Evolutionary conservation across 2,888 invertebrate species (phyloP), one percentile per base, ranked within the genome.

Genomic region (Gibbula magus): DNA sequence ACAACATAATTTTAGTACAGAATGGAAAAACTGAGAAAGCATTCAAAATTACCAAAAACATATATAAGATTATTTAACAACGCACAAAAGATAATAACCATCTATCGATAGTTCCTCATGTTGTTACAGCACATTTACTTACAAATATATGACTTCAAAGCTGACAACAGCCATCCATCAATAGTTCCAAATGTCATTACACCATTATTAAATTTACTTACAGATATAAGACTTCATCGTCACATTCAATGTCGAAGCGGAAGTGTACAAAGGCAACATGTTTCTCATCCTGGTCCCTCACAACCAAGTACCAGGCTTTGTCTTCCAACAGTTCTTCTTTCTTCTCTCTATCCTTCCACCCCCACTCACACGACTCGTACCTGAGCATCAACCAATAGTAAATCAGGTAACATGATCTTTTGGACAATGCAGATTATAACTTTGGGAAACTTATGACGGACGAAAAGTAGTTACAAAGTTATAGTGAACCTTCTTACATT

Each of bases 241-340:
- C 96, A 91, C 95, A 95, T 91, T 97, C 97, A 93, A 96, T 94
- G 91, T 96, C 97, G 93, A 97, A 97, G 91, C 97, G 94, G 92
- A 96, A 97, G 93, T 97, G 96, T 78, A 95, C 95, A 92, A 96
- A 96, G 1, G 95, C 97, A 77, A 96, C 93, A 0, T 95, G 94
- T 78, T 86, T 87, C 18, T 84, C 80, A 16, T 87, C 86, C 5
- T 80, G 78, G 78, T 91, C 89, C 70, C 87, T 79, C 20, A 89
- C 96, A 81, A 96, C 94, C 51, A 96, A 93, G 92, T 96, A 96
- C 95, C 96, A 95, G 3, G 96, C 96, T 54, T 94, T 93, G 79
- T 95, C 95, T 87, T 96, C 96, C 32, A 94, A 94, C 94, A 96
- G 94, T 93, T 96, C 96, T 82, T 95, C 95, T 22, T 93, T 93